phyloP scores from a whole-genome alignment of 2,797 vertebrate genomes.

The Anas acuta region DNA sequence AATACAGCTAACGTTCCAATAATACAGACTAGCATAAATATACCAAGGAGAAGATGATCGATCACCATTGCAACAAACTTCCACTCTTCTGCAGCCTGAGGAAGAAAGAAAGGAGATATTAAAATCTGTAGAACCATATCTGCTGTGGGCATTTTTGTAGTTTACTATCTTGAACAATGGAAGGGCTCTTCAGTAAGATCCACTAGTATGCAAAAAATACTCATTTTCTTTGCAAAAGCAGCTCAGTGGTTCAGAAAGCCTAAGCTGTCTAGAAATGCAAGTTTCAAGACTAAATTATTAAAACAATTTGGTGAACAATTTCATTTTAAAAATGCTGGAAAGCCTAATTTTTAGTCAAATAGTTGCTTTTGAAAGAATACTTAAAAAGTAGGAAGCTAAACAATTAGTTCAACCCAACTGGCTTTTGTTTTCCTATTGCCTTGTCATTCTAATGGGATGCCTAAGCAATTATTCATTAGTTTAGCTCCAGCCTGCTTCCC shows the following conservation, averaged over 20 bases:
- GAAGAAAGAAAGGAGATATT: constrained; percentile 28
- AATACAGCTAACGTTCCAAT: constrained; percentile 90
- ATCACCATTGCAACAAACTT: constrained; percentile 97
- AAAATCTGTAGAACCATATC: not conserved
- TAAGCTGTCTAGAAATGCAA: not conserved
- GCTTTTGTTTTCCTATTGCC: not conserved
- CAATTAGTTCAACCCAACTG: not conserved
- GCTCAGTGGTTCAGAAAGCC: not conserved
- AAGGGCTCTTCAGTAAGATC: not conserved
- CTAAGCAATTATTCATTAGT: not conserved
- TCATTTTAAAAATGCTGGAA: not conserved
- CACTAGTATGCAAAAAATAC: not conserved
- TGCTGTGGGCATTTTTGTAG: not conserved
- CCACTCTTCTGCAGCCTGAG: constrained; percentile 94
- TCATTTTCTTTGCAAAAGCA: not conserved
- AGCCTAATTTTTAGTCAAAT: not conserved
- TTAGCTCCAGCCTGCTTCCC: not conserved
- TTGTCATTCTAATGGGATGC: not conserved
- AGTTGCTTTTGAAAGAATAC: not conserved
- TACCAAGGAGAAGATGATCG: constrained; percentile 93
- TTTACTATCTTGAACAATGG: not conserved
- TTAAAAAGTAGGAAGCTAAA: not conserved
- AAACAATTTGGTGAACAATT: not conserved
- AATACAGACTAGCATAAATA: constrained; percentile 95
- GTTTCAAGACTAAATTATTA: not conserved